Base-by-base conservation (phyloP, 2,113 vertebrate genomes). In the Poeciliopsis occidentalis region DNA sequence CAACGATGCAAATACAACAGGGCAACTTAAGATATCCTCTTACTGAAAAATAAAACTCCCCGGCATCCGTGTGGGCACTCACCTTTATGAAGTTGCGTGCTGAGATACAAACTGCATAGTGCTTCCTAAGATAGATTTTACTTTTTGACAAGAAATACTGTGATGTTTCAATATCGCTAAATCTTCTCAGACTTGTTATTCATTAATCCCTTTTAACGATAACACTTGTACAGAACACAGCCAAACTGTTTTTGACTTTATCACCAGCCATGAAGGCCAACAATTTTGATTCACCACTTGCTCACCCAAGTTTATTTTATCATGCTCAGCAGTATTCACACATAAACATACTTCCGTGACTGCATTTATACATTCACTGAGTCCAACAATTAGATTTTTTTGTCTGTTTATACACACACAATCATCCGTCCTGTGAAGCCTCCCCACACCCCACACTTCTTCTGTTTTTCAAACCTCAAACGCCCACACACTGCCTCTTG, bases 391-490 rank as follows among this genome's bases (percentile, higher is more conserved):
- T 79, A 37, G 19, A 86, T 86, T 86, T 82, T 27, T 77, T 51
- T 76, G 51, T 70, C 67, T 69, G 37, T 64, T 37, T 39, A 74
- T 75, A 37, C 19, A 74, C 19, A 47, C 34, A 32, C 10, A 68
- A 5, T 30, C 63, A 73, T 54, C 34, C 44, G 54, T 30, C 29
- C 64, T 37, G 61, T 47, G 57, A 34, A 63, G 62, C 61, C 30
- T 73, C 67, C 75, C 60, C 60, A 17, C 57, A 37, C 62, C 39
- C 39, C 51, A 27, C 39, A 74, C 67, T 64, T 69, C 67, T 64
- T 60, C 75, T 64, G 34, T 82, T 84, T 85, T 79, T 73, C 71
- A 83, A 85, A 86, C 85, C 68, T 85, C 85, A 82, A 87, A 87
- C 80, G 75, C 81, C 79, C 83, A 85, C 89, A 69, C 64, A n/a